Evolutionary conservation across 2,888 invertebrate species (phyloP).

Genomic region (Brachylomia viminalis): DNA sequence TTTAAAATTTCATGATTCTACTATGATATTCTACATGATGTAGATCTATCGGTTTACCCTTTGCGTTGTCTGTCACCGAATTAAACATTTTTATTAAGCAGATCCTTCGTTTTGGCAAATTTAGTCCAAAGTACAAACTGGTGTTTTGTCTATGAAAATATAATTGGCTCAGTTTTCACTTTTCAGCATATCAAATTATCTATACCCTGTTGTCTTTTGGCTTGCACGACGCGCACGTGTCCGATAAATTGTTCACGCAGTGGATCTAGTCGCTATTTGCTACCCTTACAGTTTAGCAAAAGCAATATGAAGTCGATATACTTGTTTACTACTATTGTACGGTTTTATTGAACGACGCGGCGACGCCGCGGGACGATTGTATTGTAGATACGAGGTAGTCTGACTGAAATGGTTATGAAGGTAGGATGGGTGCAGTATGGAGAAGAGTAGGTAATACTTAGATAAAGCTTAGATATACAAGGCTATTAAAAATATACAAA

Average conservation of each 20-base stretch:
- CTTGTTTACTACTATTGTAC: too few relatives aligned
- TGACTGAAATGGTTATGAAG: too few relatives aligned
- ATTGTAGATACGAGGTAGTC: too few relatives aligned
- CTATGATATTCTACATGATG: too few relatives aligned
- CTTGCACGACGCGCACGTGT: conserved; percentile 19
- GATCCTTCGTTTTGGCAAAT: neutral
- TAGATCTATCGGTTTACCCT: neutral
- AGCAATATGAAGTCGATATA: neutral
- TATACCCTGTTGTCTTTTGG: neutral
- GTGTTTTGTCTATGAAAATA: neutral
- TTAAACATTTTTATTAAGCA: too few relatives aligned
- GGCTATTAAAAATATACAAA: conserved; percentile 36
- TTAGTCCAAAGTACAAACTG: neutral
- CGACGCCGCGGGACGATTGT: too few relatives aligned
- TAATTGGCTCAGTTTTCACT: neutral
- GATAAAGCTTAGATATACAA: conserved; percentile 29
- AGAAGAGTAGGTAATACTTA: neutral
- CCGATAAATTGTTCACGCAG: neutral
- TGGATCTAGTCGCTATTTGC: neutral
- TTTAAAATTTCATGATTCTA: neutral
- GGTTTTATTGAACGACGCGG: too few relatives aligned
- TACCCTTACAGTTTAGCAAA: neutral
- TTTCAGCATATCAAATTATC: neutral
- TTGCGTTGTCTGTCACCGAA: neutral
- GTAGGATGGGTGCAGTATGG: too few relatives aligned